These are phyloP conservation scores for Lasioglossum leucozonium DNA, from an alignment of 2,888 invertebrate species.

Conservation along the genomic window DNA sequence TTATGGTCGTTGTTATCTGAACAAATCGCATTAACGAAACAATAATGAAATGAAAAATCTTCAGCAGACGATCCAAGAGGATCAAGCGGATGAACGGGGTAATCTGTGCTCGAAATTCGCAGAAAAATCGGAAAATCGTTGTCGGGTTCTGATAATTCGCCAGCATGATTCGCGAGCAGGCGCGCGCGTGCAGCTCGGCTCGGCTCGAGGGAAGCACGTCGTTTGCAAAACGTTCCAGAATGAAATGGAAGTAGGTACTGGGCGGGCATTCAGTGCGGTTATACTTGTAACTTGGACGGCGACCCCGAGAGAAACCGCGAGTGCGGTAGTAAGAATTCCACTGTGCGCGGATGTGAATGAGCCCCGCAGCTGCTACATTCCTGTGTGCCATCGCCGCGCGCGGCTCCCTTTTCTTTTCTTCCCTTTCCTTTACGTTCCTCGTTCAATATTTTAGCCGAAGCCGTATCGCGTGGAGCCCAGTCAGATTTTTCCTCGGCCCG, in stretches of 20 bases:
- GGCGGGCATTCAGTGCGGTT: slow-evolving; percentile 74
- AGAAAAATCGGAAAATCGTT: background rate
- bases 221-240: slow-evolving; percentile 71
- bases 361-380: slow-evolving; percentile 83
- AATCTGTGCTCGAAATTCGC: background rate
- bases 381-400: slow-evolving; percentile 78
- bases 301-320: slow-evolving; percentile 73
- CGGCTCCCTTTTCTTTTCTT: slow-evolving; percentile 72
- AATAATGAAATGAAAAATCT: too few species aligned
- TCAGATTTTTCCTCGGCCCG: slow-evolving; percentile 54
- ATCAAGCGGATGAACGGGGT: background rate
- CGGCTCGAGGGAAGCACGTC: slow-evolving; percentile 40
- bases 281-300: slow-evolving; percentile 80
- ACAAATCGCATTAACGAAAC: too few species aligned
- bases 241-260: slow-evolving; percentile 77
- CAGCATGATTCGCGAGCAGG: background rate
- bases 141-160: background rate
- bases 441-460: slow-evolving; percentile 64
- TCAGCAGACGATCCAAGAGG: too few species aligned
- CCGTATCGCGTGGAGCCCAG: slow-evolving; percentile 17
- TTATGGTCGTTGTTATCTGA: too few species aligned
- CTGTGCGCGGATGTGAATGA: slow-evolving; percentile 82
- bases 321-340: slow-evolving; percentile 81
- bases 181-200: slow-evolving; percentile 12
- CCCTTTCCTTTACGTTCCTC: slow-evolving; percentile 38